These are phyloP conservation scores for Dinoponera quadriceps DNA, from an alignment of 1,140 invertebrate genomes.

Conservation along the genomic window DNA sequence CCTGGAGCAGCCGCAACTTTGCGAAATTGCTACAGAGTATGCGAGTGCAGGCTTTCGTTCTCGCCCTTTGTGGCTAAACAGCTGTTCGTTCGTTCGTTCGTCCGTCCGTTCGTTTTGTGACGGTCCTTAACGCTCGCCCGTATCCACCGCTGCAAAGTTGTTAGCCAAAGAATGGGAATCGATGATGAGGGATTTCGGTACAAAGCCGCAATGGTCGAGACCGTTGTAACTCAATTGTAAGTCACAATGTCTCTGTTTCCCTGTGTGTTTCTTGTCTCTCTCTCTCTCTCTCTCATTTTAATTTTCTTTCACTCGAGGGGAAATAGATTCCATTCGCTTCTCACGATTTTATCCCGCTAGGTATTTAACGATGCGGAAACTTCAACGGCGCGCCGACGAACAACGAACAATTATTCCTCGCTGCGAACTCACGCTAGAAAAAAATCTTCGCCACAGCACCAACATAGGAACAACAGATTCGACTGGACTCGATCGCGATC, in stretches of 20 bases:
- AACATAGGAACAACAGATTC: background rate
- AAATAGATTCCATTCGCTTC: background rate
- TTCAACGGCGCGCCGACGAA: background rate
- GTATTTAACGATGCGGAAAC: background rate
- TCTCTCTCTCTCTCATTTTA: background rate
- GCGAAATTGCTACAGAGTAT: conserved; percentile 55
- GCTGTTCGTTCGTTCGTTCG: conserved; percentile 4
- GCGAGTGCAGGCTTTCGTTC: conserved; percentile 44
- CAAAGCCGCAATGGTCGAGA: conserved; percentile 18
- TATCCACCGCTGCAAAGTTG: conserved; percentile 6
- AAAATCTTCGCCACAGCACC: too few species aligned
- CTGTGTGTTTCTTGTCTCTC: background rate
- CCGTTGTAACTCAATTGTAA: background rate
- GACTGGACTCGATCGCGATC: background rate
- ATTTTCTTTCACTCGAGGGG: background rate
- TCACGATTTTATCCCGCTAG: background rate
- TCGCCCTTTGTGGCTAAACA: conserved; percentile 51
- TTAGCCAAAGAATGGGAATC: conserved; percentile 46
- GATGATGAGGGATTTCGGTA: conserved; percentile 16
- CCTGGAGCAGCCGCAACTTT: conserved; percentile 28
- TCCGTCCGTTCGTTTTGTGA: conserved; percentile 34
- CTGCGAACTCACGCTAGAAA: background rate
- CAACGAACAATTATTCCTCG: background rate
- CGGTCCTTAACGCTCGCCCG: conserved; percentile 14
- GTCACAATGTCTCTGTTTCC: background rate